phyloP scores from a whole-genome alignment of 2,888 invertebrate species.

The Bursaphelenchus okinawaensis region DNA sequence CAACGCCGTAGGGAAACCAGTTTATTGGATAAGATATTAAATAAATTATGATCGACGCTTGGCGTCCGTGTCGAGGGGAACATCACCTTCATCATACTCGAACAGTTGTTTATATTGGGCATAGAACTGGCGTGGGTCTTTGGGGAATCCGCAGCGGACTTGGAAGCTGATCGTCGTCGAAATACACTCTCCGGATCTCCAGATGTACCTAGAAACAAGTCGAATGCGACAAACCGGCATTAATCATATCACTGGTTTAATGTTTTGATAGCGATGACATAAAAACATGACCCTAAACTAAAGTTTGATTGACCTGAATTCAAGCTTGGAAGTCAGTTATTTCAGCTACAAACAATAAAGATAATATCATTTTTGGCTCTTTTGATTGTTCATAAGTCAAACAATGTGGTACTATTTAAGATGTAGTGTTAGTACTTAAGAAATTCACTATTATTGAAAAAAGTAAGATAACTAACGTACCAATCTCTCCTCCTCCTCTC shows the following conservation, averaged over 20 bases:
- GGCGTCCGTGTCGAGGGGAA: conserved; percentile 2
- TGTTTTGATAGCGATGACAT: neutral
- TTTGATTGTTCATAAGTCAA: no score
- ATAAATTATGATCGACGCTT: conserved; percentile 4
- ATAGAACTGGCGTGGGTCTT: conserved; percentile 44
- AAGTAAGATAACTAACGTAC: conserved; percentile 31
- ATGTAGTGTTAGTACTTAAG: no score
- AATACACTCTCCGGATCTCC: conserved; percentile 44
- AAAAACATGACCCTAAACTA: no score
- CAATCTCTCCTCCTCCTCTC: conserved; percentile 44
- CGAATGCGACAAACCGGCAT: neutral
- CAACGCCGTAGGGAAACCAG: neutral
- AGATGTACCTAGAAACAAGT: conserved; percentile 37
- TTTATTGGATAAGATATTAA: neutral
- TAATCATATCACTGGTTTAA: neutral
- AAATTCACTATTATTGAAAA: no score
- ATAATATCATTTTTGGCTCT: no score
- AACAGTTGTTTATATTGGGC: conserved; percentile 42
- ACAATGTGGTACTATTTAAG: no score
- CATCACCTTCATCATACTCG: conserved; percentile 37
- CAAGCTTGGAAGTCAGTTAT: no score
- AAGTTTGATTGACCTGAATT: no score
- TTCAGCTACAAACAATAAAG: neutral
- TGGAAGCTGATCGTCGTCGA: conserved; percentile 40
- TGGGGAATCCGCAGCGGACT: conserved; percentile 43